These are phyloP conservation scores for Aplysina aerophoba DNA, from an alignment of 37 sponge, comb jelly and placozoan species.

Conservation along the genomic window DNA sequence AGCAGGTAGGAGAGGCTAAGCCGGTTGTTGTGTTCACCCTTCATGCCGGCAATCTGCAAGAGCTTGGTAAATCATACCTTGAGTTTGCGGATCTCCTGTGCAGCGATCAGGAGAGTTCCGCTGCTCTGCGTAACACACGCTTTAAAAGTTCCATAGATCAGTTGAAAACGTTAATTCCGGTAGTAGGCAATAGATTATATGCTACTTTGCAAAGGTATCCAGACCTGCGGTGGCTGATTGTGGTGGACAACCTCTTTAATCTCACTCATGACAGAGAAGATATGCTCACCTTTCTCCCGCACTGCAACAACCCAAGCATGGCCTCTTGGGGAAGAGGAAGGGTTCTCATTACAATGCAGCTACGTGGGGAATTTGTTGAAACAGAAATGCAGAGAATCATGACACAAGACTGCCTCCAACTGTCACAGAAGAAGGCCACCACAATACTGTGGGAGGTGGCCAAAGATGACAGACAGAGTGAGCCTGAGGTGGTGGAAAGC, in stretches of 20 bases:
- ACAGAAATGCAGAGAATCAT: not conserved
- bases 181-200: no score
- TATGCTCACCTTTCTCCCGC: not conserved
- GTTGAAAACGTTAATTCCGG: no score
- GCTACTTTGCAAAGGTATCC: not conserved
- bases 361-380: not conserved
- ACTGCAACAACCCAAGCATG: not conserved
- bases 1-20: not conserved
- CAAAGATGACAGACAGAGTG: not conserved
- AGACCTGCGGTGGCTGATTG: not conserved
- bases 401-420: not conserved
- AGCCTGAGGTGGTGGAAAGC: not conserved
- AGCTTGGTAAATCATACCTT: not conserved
- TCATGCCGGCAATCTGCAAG: not conserved
- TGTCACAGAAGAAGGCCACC: not conserved
- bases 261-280: not conserved
- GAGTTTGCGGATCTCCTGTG: not conserved
- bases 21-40: not conserved
- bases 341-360: constrained; percentile 15
- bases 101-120: no score
- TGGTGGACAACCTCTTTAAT: constrained; percentile 21
- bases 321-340: not conserved
- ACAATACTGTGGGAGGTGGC: not conserved
- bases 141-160: no score
- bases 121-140: no score